These are phyloP conservation scores for Xiphorhynchus erythropygius DNA, from an alignment of 2,797 vertebrate species.

Conservation along the genomic window DNA sequence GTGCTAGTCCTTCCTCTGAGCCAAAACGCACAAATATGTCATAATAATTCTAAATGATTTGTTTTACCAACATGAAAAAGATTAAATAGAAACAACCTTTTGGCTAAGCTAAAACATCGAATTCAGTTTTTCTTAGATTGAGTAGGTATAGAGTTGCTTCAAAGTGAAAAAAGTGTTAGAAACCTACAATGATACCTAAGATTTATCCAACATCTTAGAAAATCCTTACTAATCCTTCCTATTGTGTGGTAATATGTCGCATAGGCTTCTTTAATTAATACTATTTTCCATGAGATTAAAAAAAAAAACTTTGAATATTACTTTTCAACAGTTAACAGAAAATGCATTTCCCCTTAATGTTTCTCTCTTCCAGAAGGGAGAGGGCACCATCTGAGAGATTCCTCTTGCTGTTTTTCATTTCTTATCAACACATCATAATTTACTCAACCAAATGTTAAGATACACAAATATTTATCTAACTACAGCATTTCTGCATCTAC, in stretches of 20 bases:
- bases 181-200: background rate
- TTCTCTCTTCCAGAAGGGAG: background rate
- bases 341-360: background rate
- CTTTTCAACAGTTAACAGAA: background rate
- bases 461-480: background rate
- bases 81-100: background rate
- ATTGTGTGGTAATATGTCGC: background rate
- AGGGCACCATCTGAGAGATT: background rate
- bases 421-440: background rate
- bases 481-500: background rate
- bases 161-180: background rate
- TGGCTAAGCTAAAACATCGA: background rate
- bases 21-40: background rate
- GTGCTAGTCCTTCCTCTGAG: background rate
- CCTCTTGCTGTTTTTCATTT: background rate
- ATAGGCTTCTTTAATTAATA: background rate
- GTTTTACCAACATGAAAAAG: background rate
- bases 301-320: background rate
- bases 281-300: background rate
- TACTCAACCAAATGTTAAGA: background rate
- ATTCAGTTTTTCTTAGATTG: background rate
- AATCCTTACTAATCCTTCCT: background rate
- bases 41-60: background rate
- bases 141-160: background rate
- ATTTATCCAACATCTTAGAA: background rate